Evolutionary conservation across 2,113 vertebrate species (phyloP).

Genomic region (Lonchura striata): DNA sequence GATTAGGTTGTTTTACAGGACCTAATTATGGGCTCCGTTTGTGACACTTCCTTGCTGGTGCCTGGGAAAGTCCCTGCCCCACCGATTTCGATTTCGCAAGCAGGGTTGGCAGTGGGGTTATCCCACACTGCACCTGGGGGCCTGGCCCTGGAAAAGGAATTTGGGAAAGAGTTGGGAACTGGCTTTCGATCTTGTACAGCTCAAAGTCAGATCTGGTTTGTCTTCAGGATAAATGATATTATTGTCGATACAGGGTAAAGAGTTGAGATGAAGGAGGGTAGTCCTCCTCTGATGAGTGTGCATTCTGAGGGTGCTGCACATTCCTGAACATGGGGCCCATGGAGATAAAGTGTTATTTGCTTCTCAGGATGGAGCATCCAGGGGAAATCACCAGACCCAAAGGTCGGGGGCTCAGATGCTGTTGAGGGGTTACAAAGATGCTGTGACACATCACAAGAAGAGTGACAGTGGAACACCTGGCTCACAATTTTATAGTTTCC

Average conservation of each 20-base stretch:
- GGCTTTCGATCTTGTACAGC: background rate
- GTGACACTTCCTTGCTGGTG: background rate
- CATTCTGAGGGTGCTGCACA: background rate
- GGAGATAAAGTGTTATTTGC: background rate
- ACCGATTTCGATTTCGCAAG: fast-evolving
- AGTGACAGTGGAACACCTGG: fast-evolving
- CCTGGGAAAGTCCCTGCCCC: background rate
- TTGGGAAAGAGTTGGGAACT: background rate
- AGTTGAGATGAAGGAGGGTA: background rate
- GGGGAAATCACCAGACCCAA: background rate
- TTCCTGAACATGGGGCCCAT: fast-evolving
- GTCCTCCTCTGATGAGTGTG: fast-evolving
- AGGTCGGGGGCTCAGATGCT: fast-evolving
- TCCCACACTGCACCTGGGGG: background rate
- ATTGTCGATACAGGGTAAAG: background rate
- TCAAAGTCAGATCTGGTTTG: background rate
- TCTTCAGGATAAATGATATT: background rate
- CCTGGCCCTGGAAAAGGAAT: background rate
- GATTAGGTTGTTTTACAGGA: background rate
- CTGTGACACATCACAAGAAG: background rate
- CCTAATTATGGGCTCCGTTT: background rate
- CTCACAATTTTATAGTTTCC: background rate
- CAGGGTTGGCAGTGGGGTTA: background rate
- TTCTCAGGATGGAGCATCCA: background rate
- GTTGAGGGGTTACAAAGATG: background rate